Conservation (phyloP, 2,888 invertebrate species). For the Agrenia bidenticulata region DNA sequence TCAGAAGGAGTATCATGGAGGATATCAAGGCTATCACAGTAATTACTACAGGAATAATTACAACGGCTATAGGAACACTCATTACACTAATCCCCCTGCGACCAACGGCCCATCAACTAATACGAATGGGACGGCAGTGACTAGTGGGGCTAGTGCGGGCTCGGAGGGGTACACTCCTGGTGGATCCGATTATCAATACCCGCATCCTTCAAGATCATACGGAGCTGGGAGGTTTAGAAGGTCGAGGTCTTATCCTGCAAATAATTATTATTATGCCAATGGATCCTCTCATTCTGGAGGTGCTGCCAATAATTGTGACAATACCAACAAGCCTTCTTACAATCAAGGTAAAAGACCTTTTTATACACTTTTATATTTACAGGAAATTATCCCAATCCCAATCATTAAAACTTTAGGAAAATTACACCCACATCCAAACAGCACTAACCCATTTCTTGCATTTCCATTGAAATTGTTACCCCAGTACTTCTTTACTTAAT, state of each 20-base stretch:
- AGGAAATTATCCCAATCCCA: too few species aligned
- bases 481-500: too few species aligned
- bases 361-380: too few species aligned
- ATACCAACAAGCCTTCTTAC: constrained; percentile 53
- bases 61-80: constrained; percentile 49
- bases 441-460: too few species aligned
- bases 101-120: constrained; percentile 20
- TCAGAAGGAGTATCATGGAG: constrained; percentile 22
- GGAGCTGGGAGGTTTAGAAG: constrained; percentile 48
- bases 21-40: constrained; percentile 35
- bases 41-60: constrained; percentile 46
- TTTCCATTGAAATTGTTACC: too few species aligned
- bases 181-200: constrained; percentile 26
- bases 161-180: constrained; percentile 22
- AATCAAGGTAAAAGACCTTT: constrained; percentile 48
- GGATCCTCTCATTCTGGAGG: constrained; percentile 40
- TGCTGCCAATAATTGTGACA: constrained; percentile 40
- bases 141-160: constrained; percentile 19
- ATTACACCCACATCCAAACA: too few species aligned
- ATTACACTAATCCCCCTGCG: constrained; percentile 36
- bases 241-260: constrained; percentile 49
- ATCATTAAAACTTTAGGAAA: too few species aligned
- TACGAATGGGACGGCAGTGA: constrained; percentile 5
- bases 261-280: constrained; percentile 51
- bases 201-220: constrained; percentile 40